These are phyloP conservation scores for Helicorthomorpha holstii DNA, from an alignment of 1,140 invertebrate genomes.

Conservation along the genomic window DNA sequence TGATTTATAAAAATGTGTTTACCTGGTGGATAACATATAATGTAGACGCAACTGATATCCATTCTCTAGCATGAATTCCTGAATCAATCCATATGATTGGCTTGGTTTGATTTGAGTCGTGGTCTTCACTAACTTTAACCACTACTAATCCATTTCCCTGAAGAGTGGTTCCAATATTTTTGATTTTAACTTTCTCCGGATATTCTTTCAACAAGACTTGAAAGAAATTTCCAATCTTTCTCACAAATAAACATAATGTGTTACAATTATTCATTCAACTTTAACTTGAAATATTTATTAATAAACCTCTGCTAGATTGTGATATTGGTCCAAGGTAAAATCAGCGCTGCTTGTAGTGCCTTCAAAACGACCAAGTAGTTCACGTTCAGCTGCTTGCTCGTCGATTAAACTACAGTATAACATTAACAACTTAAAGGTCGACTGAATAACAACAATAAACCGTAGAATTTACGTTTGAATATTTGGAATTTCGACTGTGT, in stretches of 20 bases:
- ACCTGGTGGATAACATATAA: conserved; percentile 41
- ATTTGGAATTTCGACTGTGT: not conserved
- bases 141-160: no score
- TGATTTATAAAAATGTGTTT: no score
- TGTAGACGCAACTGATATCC: conserved; percentile 48
- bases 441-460: not conserved
- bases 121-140: not conserved
- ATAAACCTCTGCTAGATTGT: not conserved
- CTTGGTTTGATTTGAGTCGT: conserved; percentile 2
- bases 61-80: conserved; percentile 55
- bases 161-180: no score
- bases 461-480: not conserved
- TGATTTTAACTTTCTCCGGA: no score
- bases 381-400: not conserved
- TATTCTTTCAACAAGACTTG: no score
- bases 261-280: not conserved
- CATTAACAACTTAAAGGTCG: not conserved
- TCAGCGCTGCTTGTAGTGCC: not conserved
- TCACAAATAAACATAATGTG: not conserved
- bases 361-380: not conserved
- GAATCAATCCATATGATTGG: conserved; percentile 38
- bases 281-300: not conserved
- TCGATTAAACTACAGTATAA: not conserved
- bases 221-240: not conserved
- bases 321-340: not conserved